A percentile compares a stretch with the other conserved stretches of the same genome.
Conservation (phyloP, 2,888 invertebrate genomes). For the Leuctra nigra region DNA sequence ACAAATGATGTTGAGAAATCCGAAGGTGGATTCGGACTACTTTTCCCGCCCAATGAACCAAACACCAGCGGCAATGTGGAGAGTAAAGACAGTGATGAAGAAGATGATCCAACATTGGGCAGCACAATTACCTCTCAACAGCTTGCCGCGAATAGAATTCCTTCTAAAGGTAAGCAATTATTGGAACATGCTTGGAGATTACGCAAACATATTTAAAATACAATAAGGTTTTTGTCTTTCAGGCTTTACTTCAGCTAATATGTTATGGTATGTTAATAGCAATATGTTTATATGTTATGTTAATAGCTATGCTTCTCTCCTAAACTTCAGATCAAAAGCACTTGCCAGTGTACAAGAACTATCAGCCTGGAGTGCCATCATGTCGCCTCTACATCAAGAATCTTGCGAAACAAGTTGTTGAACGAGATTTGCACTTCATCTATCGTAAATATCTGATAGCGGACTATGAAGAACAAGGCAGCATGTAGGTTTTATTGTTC, state of each 20-base stretch:
- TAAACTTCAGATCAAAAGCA: constrained; percentile 54
- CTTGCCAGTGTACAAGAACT: constrained; percentile 78
- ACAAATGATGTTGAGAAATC: constrained; percentile 5
- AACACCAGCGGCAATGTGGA: constrained; percentile 28
- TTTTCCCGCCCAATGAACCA: constrained; percentile 32
- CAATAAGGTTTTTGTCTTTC: neutral
- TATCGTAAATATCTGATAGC: constrained; percentile 59
- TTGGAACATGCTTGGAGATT: neutral
- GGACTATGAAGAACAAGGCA: constrained; percentile 39
- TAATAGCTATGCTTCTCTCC: neutral
- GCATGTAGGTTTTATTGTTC: constrained; percentile 36
- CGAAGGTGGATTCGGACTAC: constrained; percentile 35
- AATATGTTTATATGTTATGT: neutral
- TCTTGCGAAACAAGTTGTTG: constrained; percentile 71
- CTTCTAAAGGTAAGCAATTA: constrained; percentile 45
- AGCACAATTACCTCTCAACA: constrained; percentile 53
- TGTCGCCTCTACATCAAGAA: constrained; percentile 90
- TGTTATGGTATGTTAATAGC: neutral
- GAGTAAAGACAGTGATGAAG: constrained; percentile 33
- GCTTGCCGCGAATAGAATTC: constrained; percentile 60
- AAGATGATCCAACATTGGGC: constrained; percentile 34
- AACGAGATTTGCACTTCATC: constrained; percentile 65
- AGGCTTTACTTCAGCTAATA: neutral
- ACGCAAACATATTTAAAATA: neutral
- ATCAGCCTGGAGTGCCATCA: constrained; percentile 71